Percentiles rank a stretch among this genome's conserved stretches.
Conservation (phyloP, 2,113 vertebrate genomes). For the Panurus biarmicus region DNA sequence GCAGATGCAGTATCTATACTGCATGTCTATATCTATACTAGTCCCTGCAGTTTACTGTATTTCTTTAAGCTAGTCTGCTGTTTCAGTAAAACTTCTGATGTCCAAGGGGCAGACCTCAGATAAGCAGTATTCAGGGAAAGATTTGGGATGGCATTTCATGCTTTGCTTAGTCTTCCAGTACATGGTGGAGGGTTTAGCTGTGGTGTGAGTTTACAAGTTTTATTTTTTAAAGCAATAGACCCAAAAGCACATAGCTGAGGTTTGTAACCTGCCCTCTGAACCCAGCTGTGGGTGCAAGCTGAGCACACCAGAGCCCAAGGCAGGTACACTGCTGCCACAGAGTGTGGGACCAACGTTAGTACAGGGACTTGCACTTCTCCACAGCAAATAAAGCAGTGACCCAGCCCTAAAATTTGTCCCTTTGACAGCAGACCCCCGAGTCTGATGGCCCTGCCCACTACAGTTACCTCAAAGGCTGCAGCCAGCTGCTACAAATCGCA, state of each 20-base stretch:
- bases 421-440: fast-evolving
- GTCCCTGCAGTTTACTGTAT: not conserved
- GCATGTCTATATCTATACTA: not conserved
- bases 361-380: too few species aligned
- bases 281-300: not conserved
- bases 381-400: not conserved
- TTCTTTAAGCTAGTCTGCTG: not conserved
- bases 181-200: not conserved
- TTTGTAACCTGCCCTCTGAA: not conserved
- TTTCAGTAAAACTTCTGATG: not conserved
- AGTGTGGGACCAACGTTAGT: fast-evolving
- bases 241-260: fast-evolving
- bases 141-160: not conserved
- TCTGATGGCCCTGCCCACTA: not conserved
- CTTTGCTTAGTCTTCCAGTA: not conserved
- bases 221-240: not conserved
- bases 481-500: not conserved
- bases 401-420: not conserved
- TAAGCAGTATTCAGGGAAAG: fast-evolving
- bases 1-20: not conserved
- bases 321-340: not conserved
- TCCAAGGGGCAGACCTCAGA: not conserved
- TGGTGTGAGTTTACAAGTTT: not conserved
- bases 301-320: not conserved
- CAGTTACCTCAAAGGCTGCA: not conserved